phyloP scores from a whole-genome alignment of 1,140 invertebrate genomes.

The Zaprionus africanus region DNA sequence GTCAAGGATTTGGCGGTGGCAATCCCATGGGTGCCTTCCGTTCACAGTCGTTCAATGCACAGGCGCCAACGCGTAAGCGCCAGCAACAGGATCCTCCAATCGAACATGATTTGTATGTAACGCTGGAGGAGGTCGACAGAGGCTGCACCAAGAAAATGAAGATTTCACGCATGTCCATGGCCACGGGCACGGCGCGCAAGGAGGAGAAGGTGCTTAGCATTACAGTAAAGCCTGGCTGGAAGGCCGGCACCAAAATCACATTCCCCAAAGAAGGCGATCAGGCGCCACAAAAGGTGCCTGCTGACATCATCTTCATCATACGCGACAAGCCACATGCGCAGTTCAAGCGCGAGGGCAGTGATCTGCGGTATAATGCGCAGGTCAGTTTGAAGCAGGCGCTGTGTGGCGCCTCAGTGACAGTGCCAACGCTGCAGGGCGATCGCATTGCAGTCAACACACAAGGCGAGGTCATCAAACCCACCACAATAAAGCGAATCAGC shows the following conservation, averaged over 20 bases:
- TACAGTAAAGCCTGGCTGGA: conserved; percentile 97
- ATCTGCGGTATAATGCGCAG: conserved; percentile 93
- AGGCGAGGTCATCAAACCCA: conserved; percentile 93
- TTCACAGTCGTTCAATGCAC: conserved; percentile 89
- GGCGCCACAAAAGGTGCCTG: conserved; percentile 93
- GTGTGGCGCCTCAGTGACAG: conserved; percentile 90
- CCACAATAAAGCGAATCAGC: conserved; percentile 89
- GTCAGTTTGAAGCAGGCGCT: conserved; percentile 92
- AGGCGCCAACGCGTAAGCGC: conserved; percentile 85
- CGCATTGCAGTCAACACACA: conserved; percentile 89
- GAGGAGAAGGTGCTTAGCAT: conserved; percentile 97
- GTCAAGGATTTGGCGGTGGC: conserved; percentile 84
- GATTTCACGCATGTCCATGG: conserved; percentile 92
- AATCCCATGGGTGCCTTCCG: conserved; percentile 86
- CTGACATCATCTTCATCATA: conserved; percentile 98
- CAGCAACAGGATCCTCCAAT: conserved; percentile 92
- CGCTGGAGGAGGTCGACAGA: conserved; percentile 91
- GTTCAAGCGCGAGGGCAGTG: conserved; percentile 94
- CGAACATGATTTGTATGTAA: conserved; percentile 94
- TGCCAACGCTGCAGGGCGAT: conserved; percentile 92
- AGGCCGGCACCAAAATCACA: conserved; percentile 97
- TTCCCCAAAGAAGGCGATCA: conserved; percentile 97
- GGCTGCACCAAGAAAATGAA: conserved; percentile 98
- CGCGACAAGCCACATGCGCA: conserved; percentile 94
- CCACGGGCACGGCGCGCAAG: conserved; percentile 87